Evolutionary conservation across 2,888 invertebrate species (phyloP).

Genomic region (Thecocarcelia acutangulata): DNA sequence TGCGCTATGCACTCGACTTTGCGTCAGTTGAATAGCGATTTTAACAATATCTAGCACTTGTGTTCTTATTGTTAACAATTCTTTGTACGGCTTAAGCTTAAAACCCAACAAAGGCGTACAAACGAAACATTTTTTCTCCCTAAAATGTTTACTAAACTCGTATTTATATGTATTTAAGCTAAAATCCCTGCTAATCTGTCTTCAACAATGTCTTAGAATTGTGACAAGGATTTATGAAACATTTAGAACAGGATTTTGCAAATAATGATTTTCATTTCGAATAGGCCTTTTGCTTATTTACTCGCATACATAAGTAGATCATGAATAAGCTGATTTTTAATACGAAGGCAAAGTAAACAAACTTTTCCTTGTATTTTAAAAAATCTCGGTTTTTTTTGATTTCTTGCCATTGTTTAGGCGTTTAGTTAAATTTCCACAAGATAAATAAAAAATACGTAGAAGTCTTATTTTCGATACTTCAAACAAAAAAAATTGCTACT

Average conservation of each 20-base stretch:
- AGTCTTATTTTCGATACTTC: too few species aligned
- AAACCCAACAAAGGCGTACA: too few species aligned
- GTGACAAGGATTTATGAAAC: constrained; percentile 51
- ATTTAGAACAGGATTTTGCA: constrained; percentile 38
- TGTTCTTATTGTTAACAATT: constrained; percentile 12
- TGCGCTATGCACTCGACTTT: constrained; percentile 68
- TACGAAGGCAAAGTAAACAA: constrained; percentile 40
- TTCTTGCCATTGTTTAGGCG: too few species aligned
- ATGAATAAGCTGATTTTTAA: constrained; percentile 42
- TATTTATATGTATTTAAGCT: constrained; percentile 44
- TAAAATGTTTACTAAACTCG: constrained; percentile 1
- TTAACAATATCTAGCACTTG: constrained; percentile 21
- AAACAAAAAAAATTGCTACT: too few species aligned
- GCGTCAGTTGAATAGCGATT: neutral
- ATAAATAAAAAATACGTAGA: too few species aligned
- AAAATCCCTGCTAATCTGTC: constrained; percentile 46
- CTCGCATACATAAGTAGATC: constrained; percentile 5
- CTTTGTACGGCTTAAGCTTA: constrained; percentile 19
- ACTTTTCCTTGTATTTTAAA: constrained; percentile 33
- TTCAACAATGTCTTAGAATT: constrained; percentile 42
- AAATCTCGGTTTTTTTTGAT: neutral
- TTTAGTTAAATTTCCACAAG: too few species aligned
- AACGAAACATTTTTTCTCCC: constrained; percentile 24
- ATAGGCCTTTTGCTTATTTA: constrained; percentile 1
- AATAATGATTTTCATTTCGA: neutral